Evolutionary conservation across 2,113 vertebrate genomes (phyloP).

Genomic region (Leptosomus discolor): DNA sequence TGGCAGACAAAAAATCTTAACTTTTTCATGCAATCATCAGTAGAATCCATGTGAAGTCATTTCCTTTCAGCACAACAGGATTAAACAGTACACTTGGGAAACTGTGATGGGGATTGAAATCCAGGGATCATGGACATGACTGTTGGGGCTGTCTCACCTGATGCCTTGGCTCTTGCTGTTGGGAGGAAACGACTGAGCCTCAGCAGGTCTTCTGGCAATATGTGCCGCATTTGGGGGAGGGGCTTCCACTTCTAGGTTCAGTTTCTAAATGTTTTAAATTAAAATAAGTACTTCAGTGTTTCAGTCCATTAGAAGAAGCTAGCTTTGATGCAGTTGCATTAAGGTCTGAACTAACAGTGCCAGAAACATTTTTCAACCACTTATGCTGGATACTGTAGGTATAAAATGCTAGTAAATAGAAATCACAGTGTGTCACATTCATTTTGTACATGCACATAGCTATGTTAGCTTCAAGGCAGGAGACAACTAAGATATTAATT

Average conservation of each 20-base stretch:
- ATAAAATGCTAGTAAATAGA: neutral
- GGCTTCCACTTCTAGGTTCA: neutral
- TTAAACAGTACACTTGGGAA: neutral
- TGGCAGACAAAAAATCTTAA: neutral
- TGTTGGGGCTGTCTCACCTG: neutral
- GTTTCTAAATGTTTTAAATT: neutral
- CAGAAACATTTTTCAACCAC: neutral
- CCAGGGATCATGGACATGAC: fast-evolving
- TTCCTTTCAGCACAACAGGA: neutral
- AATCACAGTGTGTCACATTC: neutral
- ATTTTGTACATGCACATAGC: neutral
- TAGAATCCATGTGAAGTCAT: neutral
- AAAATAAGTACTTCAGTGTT: neutral
- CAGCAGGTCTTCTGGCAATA: neutral
- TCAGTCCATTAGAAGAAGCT: neutral
- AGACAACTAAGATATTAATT: neutral
- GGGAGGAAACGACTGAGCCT: neutral
- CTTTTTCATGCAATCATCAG: neutral
- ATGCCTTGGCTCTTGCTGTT: neutral
- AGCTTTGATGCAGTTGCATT: neutral
- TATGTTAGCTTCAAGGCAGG: neutral
- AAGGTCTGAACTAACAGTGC: neutral
- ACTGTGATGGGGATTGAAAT: neutral
- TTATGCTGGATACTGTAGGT: neutral
- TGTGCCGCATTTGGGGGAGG: neutral